Evolutionary conservation across 2,888 invertebrate species (phyloP).

Genomic region (Harmothoe impar): DNA sequence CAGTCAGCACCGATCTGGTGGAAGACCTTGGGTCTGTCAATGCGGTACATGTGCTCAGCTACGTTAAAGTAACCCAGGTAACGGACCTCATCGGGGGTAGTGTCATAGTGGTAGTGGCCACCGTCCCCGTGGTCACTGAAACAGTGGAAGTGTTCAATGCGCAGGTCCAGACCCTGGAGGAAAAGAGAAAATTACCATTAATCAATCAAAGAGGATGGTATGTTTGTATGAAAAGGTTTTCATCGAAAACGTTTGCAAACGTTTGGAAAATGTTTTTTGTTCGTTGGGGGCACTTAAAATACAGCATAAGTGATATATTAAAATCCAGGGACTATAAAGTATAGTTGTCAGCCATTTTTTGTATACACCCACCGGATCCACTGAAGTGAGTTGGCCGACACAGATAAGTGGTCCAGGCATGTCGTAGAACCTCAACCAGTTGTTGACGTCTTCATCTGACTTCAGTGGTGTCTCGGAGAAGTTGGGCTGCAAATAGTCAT

Average conservation of each 20-base stretch:
- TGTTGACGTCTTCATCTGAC: slow-evolving; percentile 89
- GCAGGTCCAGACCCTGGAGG: slow-evolving; percentile 91
- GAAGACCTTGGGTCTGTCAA: slow-evolving; percentile 84
- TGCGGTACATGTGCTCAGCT: slow-evolving; percentile 86
- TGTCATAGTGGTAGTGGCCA: slow-evolving; percentile 98
- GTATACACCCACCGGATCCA: slow-evolving; percentile 82
- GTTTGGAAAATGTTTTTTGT: too few relatives aligned
- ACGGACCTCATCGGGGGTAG: slow-evolving; percentile 92
- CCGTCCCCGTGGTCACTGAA: slow-evolving; percentile 87
- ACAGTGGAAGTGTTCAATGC: slow-evolving; percentile 96
- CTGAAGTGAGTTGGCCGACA: slow-evolving; percentile 85
- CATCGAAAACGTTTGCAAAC: too few relatives aligned
- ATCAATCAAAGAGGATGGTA: too few relatives aligned
- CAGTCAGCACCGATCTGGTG: slow-evolving; percentile 91
- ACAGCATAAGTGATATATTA: too few relatives aligned
- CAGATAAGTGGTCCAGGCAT: slow-evolving; percentile 95
- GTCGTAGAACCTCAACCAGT: slow-evolving; percentile 95
- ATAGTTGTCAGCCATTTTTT: too few relatives aligned
- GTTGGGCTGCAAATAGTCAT: slow-evolving; percentile 87
- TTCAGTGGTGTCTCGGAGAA: slow-evolving; percentile 91
- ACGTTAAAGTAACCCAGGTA: slow-evolving; percentile 94
- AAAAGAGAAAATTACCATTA: background rate
- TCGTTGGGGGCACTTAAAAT: too few relatives aligned
- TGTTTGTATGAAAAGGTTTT: too few relatives aligned
- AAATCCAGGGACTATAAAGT: too few relatives aligned